Conservation (phyloP, 2,797 vertebrate species). For the Pangasius djambal region DNA sequence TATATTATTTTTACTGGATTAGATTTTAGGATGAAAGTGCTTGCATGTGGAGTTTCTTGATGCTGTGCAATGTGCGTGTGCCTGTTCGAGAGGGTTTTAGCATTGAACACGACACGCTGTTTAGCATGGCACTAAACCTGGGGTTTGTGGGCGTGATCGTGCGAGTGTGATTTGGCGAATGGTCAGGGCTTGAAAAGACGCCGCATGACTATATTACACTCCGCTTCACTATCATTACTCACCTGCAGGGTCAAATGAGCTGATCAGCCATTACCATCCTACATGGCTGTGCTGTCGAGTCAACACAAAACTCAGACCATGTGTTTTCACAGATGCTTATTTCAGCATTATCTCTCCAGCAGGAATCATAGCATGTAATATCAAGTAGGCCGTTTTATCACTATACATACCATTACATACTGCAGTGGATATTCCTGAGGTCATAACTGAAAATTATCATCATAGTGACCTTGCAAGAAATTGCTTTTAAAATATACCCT, state of each 20-base stretch:
- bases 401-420: too few species aligned
- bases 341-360: background rate
- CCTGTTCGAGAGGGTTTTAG: slow-evolving; percentile 27
- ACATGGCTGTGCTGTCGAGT: background rate
- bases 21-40: slow-evolving; percentile 31
- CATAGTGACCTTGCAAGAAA: background rate
- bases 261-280: slow-evolving; percentile 10
- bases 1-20: slow-evolving; percentile 44
- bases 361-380: background rate
- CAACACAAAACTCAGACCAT: background rate
- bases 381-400: background rate
- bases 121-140: slow-evolving; percentile 48
- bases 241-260: slow-evolving; percentile 37
- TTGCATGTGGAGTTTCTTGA: slow-evolving; percentile 49
- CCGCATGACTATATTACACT: slow-evolving; percentile 28
- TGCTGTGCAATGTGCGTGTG: slow-evolving; percentile 2
- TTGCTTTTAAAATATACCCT: background rate
- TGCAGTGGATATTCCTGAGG: background rate
- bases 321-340: slow-evolving; percentile 6
- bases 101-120: slow-evolving; percentile 23
- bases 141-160: slow-evolving; percentile 30
- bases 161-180: slow-evolving; percentile 10
- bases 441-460: background rate
- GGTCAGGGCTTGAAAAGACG: slow-evolving; percentile 11
- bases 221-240: slow-evolving; percentile 31